Conservation (phyloP, 2,797 vertebrate species). For the Liparis tanakae region DNA sequence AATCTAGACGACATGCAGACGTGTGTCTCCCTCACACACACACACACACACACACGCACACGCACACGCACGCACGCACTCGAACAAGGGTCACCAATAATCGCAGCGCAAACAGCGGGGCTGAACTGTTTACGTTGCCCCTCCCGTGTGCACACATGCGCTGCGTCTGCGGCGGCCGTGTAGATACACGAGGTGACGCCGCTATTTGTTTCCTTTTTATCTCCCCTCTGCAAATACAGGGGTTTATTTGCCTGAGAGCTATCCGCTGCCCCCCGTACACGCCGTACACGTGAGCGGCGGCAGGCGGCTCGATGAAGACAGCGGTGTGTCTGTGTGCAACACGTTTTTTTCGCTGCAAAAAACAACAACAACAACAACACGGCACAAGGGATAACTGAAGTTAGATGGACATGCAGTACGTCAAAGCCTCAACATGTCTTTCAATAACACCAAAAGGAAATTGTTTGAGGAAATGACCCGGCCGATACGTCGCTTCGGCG, state of each 20-base stretch:
- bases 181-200: slow-evolving; percentile 8
- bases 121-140: slow-evolving; percentile 19
- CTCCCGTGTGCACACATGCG: background rate
- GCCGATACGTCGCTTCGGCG: background rate
- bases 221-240: background rate
- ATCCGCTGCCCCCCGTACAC: slow-evolving; percentile 21
- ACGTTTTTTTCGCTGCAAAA: background rate
- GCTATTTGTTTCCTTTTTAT: background rate
- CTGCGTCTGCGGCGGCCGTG: background rate
- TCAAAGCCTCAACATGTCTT: background rate
- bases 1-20: slow-evolving; percentile 28
- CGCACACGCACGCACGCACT: slow-evolving; percentile 13
- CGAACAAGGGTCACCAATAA: slow-evolving; percentile 35
- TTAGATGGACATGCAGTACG: too few relatives aligned
- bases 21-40: background rate
- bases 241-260: slow-evolving; percentile 18
- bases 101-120: slow-evolving; percentile 34
- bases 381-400: background rate
- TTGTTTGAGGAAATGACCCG: background rate
- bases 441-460: background rate
- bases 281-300: slow-evolving; percentile 35
- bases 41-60: slow-evolving; percentile 17
- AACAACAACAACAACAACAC: background rate
- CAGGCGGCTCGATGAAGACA: slow-evolving; percentile 33
- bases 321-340: slow-evolving; percentile 6